Evolutionary conservation across 2,797 vertebrate genomes (phyloP), one percentile per base, ranked within the genome.

Genomic region (Nannoperca obscura): DNA sequence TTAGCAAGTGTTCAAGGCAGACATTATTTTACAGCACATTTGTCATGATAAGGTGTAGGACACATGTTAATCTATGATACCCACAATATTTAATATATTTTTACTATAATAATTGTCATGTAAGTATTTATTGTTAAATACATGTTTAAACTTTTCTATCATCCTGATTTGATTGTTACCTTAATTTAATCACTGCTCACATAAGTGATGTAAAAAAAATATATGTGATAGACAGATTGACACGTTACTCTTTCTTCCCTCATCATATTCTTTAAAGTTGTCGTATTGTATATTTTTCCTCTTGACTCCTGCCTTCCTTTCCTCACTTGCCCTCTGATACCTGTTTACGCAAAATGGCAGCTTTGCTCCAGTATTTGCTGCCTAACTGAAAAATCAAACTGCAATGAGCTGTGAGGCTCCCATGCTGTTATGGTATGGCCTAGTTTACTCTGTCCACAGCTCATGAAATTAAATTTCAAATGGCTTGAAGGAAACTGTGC

Each of bases 291-390:
- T 46, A 7, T 50, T 54, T 44, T 38, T 46, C 46, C 27, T 15
- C 30, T 65, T 63, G 60, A 59, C 54, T 67, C 24, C 32, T 40
- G 40, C 22, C 57, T 22, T 71, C 22, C 1, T 62, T 46, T 67
- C 62, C 76, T 84, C 15, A n/a, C n/a, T 13, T 67, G 46, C 22
- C 54, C 54, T 65, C 38, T 6, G 44, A 71, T 3, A 2, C 71
- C 38, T 30, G 17, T 40, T 22, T 49, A 15, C 60, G 30, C 34
- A 74, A 54, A 42, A 12, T 38, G 12, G 66, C 55, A 73, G 70
- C 62, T 74, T 66, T 83, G 68, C 85, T 88, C 74, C 38, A 84
- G 32, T 86, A 85, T 61, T 65, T 62, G 81, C 62, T 78, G 66
- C 71, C 55, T 71, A 60, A 83, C 71, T 82, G 62, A 81, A 86